A percentile compares a stretch with the other conserved stretches of the same genome.
Conservation (phyloP, 2,888 invertebrate species). For the Hyposoter didymator region DNA sequence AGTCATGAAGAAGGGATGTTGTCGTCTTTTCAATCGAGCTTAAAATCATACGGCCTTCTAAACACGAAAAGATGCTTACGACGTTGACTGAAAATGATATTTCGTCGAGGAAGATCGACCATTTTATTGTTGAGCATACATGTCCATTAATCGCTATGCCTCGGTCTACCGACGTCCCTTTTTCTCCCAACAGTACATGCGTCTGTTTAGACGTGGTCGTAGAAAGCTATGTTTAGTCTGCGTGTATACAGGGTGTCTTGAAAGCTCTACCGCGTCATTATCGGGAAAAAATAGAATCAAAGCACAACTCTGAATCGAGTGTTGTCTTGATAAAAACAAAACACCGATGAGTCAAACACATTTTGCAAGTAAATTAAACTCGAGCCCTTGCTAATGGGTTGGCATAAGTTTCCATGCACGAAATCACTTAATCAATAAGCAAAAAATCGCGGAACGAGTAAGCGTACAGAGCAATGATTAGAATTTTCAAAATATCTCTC, state of each 20-base stretch:
- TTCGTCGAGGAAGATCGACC: too few species aligned
- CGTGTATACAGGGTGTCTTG: not conserved
- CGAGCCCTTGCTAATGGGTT: not conserved
- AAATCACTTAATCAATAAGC: not conserved
- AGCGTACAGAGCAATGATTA: not conserved
- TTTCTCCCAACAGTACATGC: not conserved
- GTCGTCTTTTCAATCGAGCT: too few species aligned
- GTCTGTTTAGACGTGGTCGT: not conserved
- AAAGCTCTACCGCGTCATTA: not conserved
- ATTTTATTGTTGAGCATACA: not conserved
- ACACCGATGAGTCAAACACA: not conserved
- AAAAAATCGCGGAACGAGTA: not conserved
- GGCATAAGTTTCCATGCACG: not conserved
- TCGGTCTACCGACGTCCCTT: not conserved
- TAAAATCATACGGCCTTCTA: too few species aligned
- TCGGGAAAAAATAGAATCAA: not conserved
- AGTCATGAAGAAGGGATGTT: slow-evolving; percentile 22
- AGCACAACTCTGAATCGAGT: not conserved
- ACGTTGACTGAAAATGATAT: too few species aligned
- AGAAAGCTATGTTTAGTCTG: not conserved
- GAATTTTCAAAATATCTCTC: not conserved
- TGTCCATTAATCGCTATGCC: not conserved
- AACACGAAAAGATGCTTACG: too few species aligned
- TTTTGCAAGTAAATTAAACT: not conserved
- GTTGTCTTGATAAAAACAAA: not conserved